Base-by-base conservation (phyloP, 2,888 invertebrate genomes). In the Aphodius sticticus region DNA sequence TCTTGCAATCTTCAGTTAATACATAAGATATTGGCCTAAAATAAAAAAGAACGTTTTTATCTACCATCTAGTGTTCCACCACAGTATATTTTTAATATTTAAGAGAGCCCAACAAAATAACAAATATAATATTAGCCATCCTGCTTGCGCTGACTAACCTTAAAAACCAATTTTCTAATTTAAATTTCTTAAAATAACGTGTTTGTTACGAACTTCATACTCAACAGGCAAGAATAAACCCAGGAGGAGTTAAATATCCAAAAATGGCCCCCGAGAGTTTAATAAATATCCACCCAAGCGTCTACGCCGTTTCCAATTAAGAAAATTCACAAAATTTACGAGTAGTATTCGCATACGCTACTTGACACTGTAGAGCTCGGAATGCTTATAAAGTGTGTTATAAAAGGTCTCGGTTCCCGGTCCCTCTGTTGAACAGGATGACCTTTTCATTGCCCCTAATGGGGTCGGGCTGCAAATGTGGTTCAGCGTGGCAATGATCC, bases 351-450 rank as follows among this genome's bases (percentile, higher is more conserved):
- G 53, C 53, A 12, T 53, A 53, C 53, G 53, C 53, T 53, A 53
- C 53, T 53, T 53, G 53, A 53, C 53, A 53, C 53, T 53, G 53
- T 12, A 9, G 53, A 53, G 53, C 53, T 5, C 7, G 53, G 53
- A 53, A 53, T 53, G 53, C 53, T 53, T 53, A 53, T 53, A 53
- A 53, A 53, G 53, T 53, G 53, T 53, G 53, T 53, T 53, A 7
- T 53, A 53, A 53, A 53, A 53, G 53, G 53, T 53, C 53, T 53
- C 53, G 53, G 53, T 53, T 53, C 53, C 53, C 53, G 53, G 53
- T 53, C 53, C 26, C 26, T 26, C 26, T 26, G 26, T 26, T 53
- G 53, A 53, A 53, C 53, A 53, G 53, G 53, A 53, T 53, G 53
- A 53, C 53, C 53, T 53, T 53, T 53, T 53, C 53, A 53, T 53